phyloP scores from a whole-genome alignment of 2,888 invertebrate genomes.

The Drosophila histrio region DNA sequence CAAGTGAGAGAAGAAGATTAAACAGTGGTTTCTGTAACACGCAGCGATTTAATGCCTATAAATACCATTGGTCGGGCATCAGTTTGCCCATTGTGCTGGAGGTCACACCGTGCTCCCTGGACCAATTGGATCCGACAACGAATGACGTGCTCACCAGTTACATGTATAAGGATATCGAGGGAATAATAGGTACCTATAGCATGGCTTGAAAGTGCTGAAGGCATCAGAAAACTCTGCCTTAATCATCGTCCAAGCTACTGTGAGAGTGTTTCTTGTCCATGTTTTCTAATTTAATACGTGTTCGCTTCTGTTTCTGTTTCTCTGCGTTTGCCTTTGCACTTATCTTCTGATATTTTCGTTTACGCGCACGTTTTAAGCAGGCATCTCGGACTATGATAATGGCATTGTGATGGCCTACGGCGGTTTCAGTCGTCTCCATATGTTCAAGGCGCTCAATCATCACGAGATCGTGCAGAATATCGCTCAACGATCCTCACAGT shows the following conservation, averaged over 20 bases:
- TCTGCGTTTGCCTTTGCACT: constrained; percentile 41
- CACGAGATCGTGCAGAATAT: constrained; percentile 95
- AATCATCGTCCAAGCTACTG: constrained; percentile 16
- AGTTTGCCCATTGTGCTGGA: constrained; percentile 94
- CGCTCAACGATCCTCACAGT: constrained; percentile 91
- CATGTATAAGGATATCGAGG: constrained; percentile 93
- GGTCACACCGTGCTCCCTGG: constrained; percentile 95
- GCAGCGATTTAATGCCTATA: constrained; percentile 94
- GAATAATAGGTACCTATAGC: constrained; percentile 86
- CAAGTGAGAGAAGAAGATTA: not conserved
- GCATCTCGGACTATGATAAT: constrained; percentile 94
- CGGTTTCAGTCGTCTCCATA: constrained; percentile 95
- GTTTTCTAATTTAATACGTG: constrained; percentile 55
- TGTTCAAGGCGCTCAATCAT: constrained; percentile 93
- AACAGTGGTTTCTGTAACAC: not conserved
- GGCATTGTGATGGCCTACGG: constrained; percentile 96
- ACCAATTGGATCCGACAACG: constrained; percentile 95
- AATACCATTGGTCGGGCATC: constrained; percentile 98
- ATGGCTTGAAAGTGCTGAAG: constrained; percentile 36
- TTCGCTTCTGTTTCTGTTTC: constrained; percentile 48
- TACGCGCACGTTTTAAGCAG: constrained; percentile 84
- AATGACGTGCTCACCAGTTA: constrained; percentile 93
- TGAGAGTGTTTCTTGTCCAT: constrained; percentile 9
- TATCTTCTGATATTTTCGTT: constrained; percentile 65
- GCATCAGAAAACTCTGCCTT: constrained; percentile 8